These are phyloP conservation scores for Dreissena rostriformis DNA, from an alignment of 1,140 invertebrate species.

Conservation along the genomic window DNA sequence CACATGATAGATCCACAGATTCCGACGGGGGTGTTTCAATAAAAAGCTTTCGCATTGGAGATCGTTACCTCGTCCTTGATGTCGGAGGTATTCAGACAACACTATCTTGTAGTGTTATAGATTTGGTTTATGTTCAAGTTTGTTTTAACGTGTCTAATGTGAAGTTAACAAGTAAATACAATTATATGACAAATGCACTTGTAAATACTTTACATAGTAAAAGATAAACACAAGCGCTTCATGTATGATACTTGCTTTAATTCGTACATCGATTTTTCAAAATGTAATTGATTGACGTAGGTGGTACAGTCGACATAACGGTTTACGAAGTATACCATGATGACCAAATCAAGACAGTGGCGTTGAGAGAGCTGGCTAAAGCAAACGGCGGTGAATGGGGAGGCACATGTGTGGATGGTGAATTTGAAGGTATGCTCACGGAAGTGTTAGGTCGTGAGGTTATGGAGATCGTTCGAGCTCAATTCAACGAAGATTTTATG, in stretches of 20 bases:
- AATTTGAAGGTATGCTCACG: constrained; percentile 1
- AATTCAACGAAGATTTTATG: constrained; percentile 19
- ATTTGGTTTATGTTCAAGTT: too few species aligned
- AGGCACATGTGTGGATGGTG: constrained; percentile 31
- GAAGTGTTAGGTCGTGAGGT: constrained; percentile 25
- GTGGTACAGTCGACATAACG: constrained; percentile 49
- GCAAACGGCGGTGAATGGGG: constrained; percentile 44
- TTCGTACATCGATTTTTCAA: neutral
- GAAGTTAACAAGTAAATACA: too few species aligned
- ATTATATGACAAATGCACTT: too few species aligned
- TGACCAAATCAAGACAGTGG: neutral
- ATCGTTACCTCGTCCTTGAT: constrained; percentile 45
- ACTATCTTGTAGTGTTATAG: too few species aligned
- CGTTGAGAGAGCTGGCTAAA: constrained; percentile 32
- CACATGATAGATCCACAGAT: neutral
- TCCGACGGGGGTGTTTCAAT: neutral
- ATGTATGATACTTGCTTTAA: neutral
- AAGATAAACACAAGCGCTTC: too few species aligned
- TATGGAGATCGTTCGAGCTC: constrained; percentile 20
- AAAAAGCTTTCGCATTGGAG: constrained; percentile 4
- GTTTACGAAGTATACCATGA: constrained; percentile 26
- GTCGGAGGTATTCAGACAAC: constrained; percentile 22
- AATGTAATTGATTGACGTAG: too few species aligned
- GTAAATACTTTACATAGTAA: too few species aligned
- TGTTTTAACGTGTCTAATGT: too few species aligned